Conservation (phyloP, 1,140 invertebrate species). For the Oryzaephilus surinamensis region DNA sequence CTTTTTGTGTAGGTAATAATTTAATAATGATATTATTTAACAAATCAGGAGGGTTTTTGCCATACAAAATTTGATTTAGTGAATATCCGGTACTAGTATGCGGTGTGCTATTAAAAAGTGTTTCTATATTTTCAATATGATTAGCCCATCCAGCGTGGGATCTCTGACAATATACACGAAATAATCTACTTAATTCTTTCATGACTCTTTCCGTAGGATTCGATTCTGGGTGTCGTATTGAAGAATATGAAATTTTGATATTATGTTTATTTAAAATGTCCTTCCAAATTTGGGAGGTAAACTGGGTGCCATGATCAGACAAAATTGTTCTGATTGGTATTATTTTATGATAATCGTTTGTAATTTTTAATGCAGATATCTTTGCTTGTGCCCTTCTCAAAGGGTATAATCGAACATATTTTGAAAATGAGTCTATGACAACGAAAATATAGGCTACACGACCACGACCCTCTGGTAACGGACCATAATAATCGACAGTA, state of each 20-base stretch:
- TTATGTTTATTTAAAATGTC: constrained; percentile 11
- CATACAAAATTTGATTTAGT: constrained; percentile 32
- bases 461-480: constrained; percentile 17
- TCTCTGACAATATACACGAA: constrained; percentile 21
- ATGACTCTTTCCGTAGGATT: constrained; percentile 29
- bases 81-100: constrained; percentile 29
- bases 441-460: constrained; percentile 25
- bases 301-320: constrained; percentile 21
- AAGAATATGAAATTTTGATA: constrained; percentile 20
- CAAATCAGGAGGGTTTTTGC: constrained; percentile 11
- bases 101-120: constrained; percentile 29
- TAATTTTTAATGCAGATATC: constrained; percentile 11
- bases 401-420: constrained; percentile 29
- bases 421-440: constrained; percentile 27
- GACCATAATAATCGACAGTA: constrained; percentile 28
- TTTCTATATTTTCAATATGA: constrained; percentile 18
- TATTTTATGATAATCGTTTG: constrained; percentile 12
- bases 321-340: constrained; percentile 13
- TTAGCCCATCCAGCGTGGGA: constrained; percentile 18
- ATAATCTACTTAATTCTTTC: constrained; percentile 25
- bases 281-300: constrained; percentile 14
- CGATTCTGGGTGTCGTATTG: constrained; percentile 25
- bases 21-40: background rate
- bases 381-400: constrained; percentile 23
- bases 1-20: background rate